Evolutionary conservation across 2,797 vertebrate genomes (phyloP).

Genomic region (Sciurus vulgaris): DNA sequence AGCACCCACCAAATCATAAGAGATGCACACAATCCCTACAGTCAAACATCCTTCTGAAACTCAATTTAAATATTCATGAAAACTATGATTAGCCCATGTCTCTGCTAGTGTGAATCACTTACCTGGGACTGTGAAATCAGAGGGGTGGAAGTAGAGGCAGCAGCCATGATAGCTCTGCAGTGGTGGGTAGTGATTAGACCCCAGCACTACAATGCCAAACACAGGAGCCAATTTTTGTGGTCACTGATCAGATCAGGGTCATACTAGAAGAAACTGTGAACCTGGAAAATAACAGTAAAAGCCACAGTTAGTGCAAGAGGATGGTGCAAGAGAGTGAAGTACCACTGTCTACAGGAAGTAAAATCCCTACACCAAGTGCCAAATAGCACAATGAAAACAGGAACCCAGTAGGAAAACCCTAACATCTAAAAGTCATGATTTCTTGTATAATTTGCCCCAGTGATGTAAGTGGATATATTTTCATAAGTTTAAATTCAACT

Average conservation of each 20-base stretch:
- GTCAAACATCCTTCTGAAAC: background rate
- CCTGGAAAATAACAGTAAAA: slow-evolving; percentile 79
- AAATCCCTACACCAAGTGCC: background rate
- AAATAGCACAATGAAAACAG: background rate
- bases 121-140: slow-evolving; percentile 86
- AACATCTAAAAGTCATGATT: background rate
- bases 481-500: background rate
- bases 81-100: background rate
- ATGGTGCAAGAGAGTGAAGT: background rate
- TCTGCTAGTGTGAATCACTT: slow-evolving; percentile 67
- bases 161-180: slow-evolving; percentile 82
- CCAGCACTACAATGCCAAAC: slow-evolving; percentile 33
- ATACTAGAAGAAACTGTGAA: slow-evolving; percentile 82
- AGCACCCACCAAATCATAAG: background rate
- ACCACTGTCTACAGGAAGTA: background rate
- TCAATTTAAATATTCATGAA: background rate
- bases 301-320: background rate
- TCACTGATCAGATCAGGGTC: slow-evolving; percentile 82
- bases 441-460: background rate
- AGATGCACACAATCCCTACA: background rate
- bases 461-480: background rate
- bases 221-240: slow-evolving; percentile 8
- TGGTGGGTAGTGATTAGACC: slow-evolving; percentile 13
- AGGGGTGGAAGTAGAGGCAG: slow-evolving; percentile 78
- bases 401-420: background rate